A percentile compares a stretch with the other conserved stretches of the same genome.
phyloP scores from a whole-genome alignment of 2,888 invertebrate genomes.

The Rhagonycha fulva region DNA sequence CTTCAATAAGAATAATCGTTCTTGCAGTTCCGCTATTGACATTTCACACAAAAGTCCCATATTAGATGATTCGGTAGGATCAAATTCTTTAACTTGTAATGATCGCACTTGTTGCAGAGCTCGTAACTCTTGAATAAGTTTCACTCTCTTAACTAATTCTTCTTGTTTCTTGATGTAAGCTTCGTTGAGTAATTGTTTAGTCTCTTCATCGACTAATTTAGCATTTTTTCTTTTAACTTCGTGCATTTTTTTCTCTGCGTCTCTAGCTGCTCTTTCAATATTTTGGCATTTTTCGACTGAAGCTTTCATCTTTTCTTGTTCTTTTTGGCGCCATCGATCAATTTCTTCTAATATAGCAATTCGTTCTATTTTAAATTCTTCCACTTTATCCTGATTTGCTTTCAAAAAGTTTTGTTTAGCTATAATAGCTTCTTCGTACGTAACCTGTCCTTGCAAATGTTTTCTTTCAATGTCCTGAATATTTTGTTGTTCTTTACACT shows the following conservation, averaged over 20 bases:
- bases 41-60: slow-evolving; percentile 66
- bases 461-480: slow-evolving; percentile 62
- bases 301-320: slow-evolving; percentile 58
- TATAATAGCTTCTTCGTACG: slow-evolving; percentile 63
- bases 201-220: slow-evolving; percentile 58
- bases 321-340: slow-evolving; percentile 57
- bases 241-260: slow-evolving; percentile 59
- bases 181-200: slow-evolving; percentile 49
- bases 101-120: slow-evolving; percentile 48
- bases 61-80: slow-evolving; percentile 63
- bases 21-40: slow-evolving; percentile 66
- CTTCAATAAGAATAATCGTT: slow-evolving; percentile 59
- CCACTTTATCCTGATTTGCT: slow-evolving; percentile 58
- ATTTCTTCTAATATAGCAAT: slow-evolving; percentile 57
- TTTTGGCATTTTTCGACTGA: slow-evolving; percentile 57
- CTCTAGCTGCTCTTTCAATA: slow-evolving; percentile 57
- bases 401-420: slow-evolving; percentile 59
- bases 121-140: slow-evolving; percentile 54
- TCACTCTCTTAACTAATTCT: slow-evolving; percentile 50
- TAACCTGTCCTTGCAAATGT: slow-evolving; percentile 62
- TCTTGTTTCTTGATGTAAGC: slow-evolving; percentile 46
- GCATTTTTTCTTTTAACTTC: slow-evolving; percentile 59
- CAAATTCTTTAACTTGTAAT: slow-evolving; percentile 55
- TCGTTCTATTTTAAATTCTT: slow-evolving; percentile 59
- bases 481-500: slow-evolving; percentile 57